Evolutionary conservation across 2,113 vertebrate species (phyloP), one percentile per base, ranked within the genome.

Genomic region (Engystomops pustulosus): DNA sequence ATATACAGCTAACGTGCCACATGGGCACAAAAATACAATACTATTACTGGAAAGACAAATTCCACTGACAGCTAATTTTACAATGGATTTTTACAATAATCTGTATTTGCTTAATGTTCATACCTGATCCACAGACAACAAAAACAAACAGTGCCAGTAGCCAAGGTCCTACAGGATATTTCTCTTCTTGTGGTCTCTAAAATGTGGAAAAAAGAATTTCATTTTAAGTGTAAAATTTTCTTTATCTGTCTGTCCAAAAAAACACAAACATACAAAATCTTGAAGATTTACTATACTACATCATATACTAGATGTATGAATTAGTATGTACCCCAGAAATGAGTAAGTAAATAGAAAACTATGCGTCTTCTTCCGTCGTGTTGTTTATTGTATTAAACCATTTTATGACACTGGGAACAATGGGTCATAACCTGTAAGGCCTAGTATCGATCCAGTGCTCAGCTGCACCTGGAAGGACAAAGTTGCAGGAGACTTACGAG

Each of bases 51-150:
- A 41, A 58, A 17, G 38, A 45, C 9, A 18, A 41, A 9, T 23
- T 17, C 47, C 3, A n/a, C 9, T 49, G 47, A 51, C 41, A 45
- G 15, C 45, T 75, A 51, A 32, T 71, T 47, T 36, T 12, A 53
- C 14, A 41, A 62, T 79, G 49, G n/a, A n/a, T 47, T 83, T 36
- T 41, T 74, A 51, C 5, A n/a, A n/a, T n/a, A n/a, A n/a, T 53
- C 62, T 81, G 68, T 44, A 34, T 38, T 58, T 77, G 55, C 18
- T 68, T 74, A 15, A 2, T 0, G 0, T 86, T 84, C 87, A 72
- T 94, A 96, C 95, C 95, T 96, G 95, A 94, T 91, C 94, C 90
- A 85, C 87, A 92, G 87, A 95, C 95, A 87, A 96, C 94, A 92
- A 96, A 96, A 74, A 91, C 95, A 86, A 95, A 95, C 80, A 92